Percentiles rank a stretch among this genome's conserved stretches.
phyloP scores from a whole-genome alignment of 2,888 invertebrate species.

The Mythimna impura region DNA sequence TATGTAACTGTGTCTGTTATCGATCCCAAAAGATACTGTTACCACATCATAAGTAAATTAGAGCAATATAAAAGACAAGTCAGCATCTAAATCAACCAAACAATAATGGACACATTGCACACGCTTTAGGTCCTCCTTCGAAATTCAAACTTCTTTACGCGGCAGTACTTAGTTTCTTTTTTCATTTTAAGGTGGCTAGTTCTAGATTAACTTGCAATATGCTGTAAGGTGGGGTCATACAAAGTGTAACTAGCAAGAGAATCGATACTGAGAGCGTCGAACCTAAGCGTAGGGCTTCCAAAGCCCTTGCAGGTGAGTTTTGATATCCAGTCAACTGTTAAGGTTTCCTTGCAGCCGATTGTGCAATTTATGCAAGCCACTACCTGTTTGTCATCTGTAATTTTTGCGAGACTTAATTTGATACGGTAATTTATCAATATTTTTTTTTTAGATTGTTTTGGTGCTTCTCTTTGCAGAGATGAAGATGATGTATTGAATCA shows the following conservation, averaged over 20 bases:
- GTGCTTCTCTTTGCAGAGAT: neutral
- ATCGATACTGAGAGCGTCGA: conserved; percentile 75
- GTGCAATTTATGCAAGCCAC: conserved; percentile 40
- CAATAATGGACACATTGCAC: conserved; percentile 3
- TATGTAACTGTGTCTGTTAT: neutral
- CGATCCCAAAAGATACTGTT: neutral
- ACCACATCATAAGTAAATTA: neutral
- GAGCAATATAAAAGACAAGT: neutral
- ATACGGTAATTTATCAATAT: neutral
- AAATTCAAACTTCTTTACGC: neutral
- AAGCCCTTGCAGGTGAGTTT: conserved; percentile 68
- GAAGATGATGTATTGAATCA: neutral
- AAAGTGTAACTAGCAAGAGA: conserved; percentile 45
- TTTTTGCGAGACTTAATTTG: neutral
- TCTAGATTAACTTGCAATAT: conserved; percentile 2
- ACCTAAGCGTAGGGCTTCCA: conserved; percentile 74
- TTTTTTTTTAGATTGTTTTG: neutral
- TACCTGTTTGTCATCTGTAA: conserved; percentile 3
- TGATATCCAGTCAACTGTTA: conserved; percentile 71
- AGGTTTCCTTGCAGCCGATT: conserved; percentile 67
- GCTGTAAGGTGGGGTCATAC: conserved; percentile 11
- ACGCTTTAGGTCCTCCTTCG: conserved; percentile 17
- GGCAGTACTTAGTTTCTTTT: neutral
- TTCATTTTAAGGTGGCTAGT: neutral
- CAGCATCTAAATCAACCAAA: neutral